Conservation (phyloP, 2,113 vertebrate genomes). For the Chloropsis hardwickii region DNA sequence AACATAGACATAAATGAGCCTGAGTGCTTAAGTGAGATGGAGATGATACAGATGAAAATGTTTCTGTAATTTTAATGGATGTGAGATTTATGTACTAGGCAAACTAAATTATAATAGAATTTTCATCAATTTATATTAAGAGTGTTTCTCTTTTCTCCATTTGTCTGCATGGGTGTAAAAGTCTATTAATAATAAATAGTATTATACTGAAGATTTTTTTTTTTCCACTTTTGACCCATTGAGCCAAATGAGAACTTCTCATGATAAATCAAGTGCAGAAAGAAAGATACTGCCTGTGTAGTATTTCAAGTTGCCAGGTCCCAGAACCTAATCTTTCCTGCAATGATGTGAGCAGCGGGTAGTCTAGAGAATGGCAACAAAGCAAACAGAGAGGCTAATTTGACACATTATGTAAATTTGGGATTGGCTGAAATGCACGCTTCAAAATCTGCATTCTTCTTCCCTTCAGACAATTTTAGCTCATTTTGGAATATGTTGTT, state of each 20-base stretch:
- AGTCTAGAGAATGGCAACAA: neutral
- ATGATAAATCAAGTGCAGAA: neutral
- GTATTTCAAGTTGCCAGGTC: neutral
- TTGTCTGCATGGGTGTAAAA: neutral
- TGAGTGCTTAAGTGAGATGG: neutral
- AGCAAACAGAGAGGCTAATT: neutral
- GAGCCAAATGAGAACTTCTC: neutral
- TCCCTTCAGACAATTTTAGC: neutral
- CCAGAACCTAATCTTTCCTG: neutral
- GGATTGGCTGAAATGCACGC: neutral
- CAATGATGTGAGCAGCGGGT: neutral
- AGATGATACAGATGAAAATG: neutral
- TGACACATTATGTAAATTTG: neutral
- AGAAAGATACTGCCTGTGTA: neutral
- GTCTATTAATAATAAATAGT: conserved; percentile 29
- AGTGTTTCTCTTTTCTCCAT: neutral
- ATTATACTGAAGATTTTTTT: neutral
- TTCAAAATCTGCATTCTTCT: neutral
- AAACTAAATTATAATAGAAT: conserved; percentile 3
- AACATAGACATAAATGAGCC: conserved; percentile 6
- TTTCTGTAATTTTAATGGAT: conserved; percentile 47
- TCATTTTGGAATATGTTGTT: neutral
- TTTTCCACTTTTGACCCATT: neutral
- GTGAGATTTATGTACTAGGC: conserved; percentile 15
- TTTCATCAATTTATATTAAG: conserved; percentile 25